A percentile compares a stretch with the other conserved stretches of the same genome.
phyloP scores from a whole-genome alignment of 2,113 vertebrate species.

The Amphiprion ocellaris region DNA sequence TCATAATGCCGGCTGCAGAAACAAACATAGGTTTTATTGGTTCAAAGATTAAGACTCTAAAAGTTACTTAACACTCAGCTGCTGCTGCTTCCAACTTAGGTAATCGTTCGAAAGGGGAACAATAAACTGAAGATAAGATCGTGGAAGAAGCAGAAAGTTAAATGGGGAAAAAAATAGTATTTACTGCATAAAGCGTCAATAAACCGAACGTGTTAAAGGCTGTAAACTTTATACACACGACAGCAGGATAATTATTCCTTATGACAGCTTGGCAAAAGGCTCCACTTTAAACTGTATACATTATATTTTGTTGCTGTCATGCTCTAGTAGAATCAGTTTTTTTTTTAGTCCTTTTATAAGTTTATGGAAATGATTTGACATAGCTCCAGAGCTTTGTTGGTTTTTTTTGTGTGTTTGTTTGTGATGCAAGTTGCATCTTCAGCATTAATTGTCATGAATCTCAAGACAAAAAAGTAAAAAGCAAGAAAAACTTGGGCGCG shows the following conservation, averaged over 20 bases:
- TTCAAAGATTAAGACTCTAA: constrained; percentile 66
- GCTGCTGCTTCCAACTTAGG: neutral
- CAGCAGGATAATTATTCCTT: constrained; percentile 57
- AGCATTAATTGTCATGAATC: constrained; percentile 62
- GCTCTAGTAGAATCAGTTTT: constrained; percentile 38
- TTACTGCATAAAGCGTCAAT: neutral
- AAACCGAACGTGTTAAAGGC: constrained; percentile 14
- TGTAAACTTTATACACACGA: constrained; percentile 37
- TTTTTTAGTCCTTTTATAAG: constrained; percentile 50
- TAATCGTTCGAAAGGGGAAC: neutral
- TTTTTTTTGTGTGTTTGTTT: constrained; percentile 19
- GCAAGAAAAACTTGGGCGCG: constrained; percentile 52
- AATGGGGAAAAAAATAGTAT: too few relatives aligned
- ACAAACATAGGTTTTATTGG: constrained; percentile 70
- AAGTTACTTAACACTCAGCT: constrained; percentile 55
- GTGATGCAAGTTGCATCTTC: constrained; percentile 60
- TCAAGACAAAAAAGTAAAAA: constrained; percentile 67
- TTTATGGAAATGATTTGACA: constrained; percentile 64
- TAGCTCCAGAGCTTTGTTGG: constrained; percentile 59
- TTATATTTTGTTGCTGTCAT: constrained; percentile 54
- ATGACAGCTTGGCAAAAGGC: constrained; percentile 57
- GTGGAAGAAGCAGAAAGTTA: too few relatives aligned
- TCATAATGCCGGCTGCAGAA: constrained; percentile 33
- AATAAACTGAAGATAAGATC: neutral
- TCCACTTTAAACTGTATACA: constrained; percentile 45